Base-by-base conservation (phyloP, 2,113 vertebrate species). In the human region DNA sequence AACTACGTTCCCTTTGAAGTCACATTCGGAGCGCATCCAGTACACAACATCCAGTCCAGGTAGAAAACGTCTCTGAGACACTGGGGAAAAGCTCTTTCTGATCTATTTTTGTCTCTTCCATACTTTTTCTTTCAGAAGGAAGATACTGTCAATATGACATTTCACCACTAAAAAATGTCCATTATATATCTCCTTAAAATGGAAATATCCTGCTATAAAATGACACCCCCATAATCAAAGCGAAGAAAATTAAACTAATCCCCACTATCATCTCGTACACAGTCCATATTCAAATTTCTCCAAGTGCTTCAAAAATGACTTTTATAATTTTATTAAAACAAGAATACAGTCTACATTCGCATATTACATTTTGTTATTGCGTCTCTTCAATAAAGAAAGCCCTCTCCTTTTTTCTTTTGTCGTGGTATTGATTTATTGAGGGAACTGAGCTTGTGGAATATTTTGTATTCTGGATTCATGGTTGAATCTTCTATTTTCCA, bases 21-120 rank as follows among this genome's bases (percentile, higher is more conserved):
- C 99, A 97, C 99, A 99, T 98, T 99, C 99, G 93, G 99, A 99
- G 61, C 99, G 99, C 97, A 99, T 99, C 98, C 99, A 99, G 98
- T 99, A 99, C 72, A 99, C 98, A 79, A 99, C 99, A 91, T 99
- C 3, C 99, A 99, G 97, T 99, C 99, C 98, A 99, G 98, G 83
- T 99, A 52, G 99, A 99, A 98, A 99, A 99, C 99, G 99, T 99
- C 97, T 99, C 99, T 97, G 99, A 99, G 99, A 99, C 99, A 95
- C 93, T 98, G 94, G 97, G 98, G 93, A 99, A 97, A 95, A 99
- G 99, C 30, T 98, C 97, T 94, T 99, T 99, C 93, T 99, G 99
- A 93, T 93, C 98, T 97, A 98, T 94, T 89, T 84, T 52, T 80
- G 91, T 84, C 86, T 98, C 98, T 55, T 95, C 75, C 68, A 92